Evolutionary conservation across 2,888 invertebrate species (phyloP), one percentile per base, ranked within the genome.

Genomic region (Gnatocerus cornutus): DNA sequence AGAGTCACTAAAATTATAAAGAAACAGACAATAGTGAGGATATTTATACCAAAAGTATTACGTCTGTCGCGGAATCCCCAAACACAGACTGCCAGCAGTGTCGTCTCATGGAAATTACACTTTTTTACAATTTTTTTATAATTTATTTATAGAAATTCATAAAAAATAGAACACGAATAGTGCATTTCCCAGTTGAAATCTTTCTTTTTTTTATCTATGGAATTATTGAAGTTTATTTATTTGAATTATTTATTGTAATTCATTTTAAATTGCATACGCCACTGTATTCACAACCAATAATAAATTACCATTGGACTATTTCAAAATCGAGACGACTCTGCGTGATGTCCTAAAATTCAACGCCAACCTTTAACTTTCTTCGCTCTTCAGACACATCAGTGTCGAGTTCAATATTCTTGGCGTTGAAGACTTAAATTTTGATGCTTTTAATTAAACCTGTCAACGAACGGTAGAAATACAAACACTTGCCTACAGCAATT

Each of bases 31-130:
- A 55, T 53, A 61, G 29, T 59, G 59, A 10, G 13, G 53, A 68
- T 53, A 61, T 68, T 68, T 68, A 68, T 67, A 67, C 21, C 52
- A 52, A 50, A 56, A 39, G 12, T 21, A 21, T 27, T 37, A 33
- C 16, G 29, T 16, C 12, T 30, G 21, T 46, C 8, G 12, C 45
- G 46, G 39, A 62, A 62, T 50, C 50, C 50, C 62, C 59, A 59
- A 58, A 30, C 39, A 10, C 27, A n/a, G n/a, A 21, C 39, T 37
- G 3, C 43, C 39, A 39, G 12, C 43, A 43, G 56, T 16, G 55
- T 52, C 27, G 30, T 52, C n/a, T n/a, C n/a, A n/a, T n/a, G n/a
- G n/a, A n/a, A n/a, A n/a, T n/a, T n/a, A n/a, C 29, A 27, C 30
- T 21, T 7, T 46, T 46, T 21, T 21, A 21, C 21, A 21, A 21